Percentiles rank a stretch among this genome's conserved stretches.
Conservation (phyloP, 2,888 invertebrate species). For the Cerastoderma edule region DNA sequence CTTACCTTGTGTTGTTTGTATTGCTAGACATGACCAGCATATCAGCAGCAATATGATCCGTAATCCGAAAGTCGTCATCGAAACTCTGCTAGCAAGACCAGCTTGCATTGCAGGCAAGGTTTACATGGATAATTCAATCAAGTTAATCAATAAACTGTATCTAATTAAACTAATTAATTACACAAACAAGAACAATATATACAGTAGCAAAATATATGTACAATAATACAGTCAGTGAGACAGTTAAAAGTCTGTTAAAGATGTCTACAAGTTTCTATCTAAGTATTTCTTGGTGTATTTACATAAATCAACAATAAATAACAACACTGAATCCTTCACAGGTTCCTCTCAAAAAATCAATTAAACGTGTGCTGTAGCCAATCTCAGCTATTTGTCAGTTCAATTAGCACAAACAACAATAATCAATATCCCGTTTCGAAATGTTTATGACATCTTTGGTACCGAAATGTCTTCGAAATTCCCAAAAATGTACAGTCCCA, state of each 20-base stretch:
- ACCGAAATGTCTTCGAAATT: not conserved
- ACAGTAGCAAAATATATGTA: not conserved
- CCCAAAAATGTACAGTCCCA: not conserved
- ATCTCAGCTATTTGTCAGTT: not conserved
- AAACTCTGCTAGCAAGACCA: constrained; percentile 46
- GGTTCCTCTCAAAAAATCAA: not conserved
- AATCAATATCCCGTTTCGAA: too few species aligned
- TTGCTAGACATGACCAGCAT: constrained; percentile 51
- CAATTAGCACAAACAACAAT: not conserved
- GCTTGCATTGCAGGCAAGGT: constrained; percentile 47
- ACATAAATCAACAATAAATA: constrained; percentile 14
- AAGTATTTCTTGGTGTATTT: not conserved
- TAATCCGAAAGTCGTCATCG: constrained; percentile 34
- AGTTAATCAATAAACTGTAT: not conserved
- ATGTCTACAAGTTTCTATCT: not conserved
- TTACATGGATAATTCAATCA: not conserved
- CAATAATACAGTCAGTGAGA: not conserved
- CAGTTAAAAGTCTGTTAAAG: not conserved
- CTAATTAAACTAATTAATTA: not conserved
- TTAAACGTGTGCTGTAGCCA: not conserved
- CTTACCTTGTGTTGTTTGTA: constrained; percentile 49
- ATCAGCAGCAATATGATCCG: constrained; percentile 44
- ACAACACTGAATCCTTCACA: not conserved
- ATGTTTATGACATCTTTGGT: not conserved
- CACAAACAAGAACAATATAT: not conserved